Evolutionary conservation across 64 coral and sea anemone genomes (phyloP), one percentile per base, ranked within the genome.

Genomic region (Hydrozoanthus tunicans): DNA sequence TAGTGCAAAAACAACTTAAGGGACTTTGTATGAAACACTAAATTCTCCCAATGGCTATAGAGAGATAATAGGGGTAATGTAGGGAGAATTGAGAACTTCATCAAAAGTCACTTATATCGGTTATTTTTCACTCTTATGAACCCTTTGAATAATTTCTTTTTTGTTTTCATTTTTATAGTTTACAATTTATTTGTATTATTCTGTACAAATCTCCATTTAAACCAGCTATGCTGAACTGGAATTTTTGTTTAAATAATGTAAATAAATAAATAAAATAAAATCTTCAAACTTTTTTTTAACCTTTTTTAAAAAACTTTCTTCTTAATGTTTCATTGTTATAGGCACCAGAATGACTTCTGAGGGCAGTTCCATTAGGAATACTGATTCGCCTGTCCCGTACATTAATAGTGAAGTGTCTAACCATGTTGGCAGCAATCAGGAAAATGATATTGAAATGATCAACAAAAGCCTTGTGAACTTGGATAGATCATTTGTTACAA

Each of bases 301-400:
- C 53, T 79, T 20, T 24, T 1, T 14, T 13, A 11, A 1, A 14
- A 59, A 79, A 26, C 51, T 55, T n/a, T 89, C 32, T 43, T 43
- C 32, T 64, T 5, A 70, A 53, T 69, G 2, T 83, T 81, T 14
- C 14, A 13, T 27, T 81, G 43, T 81, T 53, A 5, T 82, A 95
- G 94, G 72, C 77, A 55, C 54, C 7, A 93, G 84, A 78, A 77
- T 62, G 5, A 76, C 62, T 76, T 15, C 77, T 5, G 83, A 86
- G 17, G 13, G 9, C 8, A 83, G 26, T 90, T 63, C 89, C 0
- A 3, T 89, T 64, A 90, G 95, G 13, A 89, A 96, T 10, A 91
- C 82, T 72, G 95, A 96, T 53, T 96, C 95, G 24, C 95, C 95
- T 11, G 85, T 90, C 17, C 95, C 95, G 53, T 93, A 90, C 59